Base-by-base conservation (phyloP, 2,888 invertebrate species). In the Noctua pronuba region DNA sequence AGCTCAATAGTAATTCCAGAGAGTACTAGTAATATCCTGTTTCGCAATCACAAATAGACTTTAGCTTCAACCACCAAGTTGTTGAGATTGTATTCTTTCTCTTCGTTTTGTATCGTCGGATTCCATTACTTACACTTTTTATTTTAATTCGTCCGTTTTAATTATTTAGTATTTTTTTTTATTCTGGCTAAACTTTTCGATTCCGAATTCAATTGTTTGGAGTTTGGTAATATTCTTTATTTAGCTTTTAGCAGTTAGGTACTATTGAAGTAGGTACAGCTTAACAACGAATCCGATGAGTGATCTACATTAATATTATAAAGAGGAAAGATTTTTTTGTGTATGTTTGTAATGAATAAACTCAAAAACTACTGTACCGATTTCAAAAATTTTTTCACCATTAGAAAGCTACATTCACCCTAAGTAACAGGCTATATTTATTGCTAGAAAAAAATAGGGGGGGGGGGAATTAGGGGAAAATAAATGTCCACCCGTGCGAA, bases 41-140 rank as follows among this genome's bases (percentile, higher is more conserved):
- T 62, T 24, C 52, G 31, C 55, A 65, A 71, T 71, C 38, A 46
- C 1, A 68, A 79, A 58, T 58, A n/a, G 21, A 79, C 21, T 77
- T 31, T 55, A 38, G n/a, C 8, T 44, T 38, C n/a, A 1, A n/a
- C 46, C 44, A 64, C 52, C 28, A 78, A 79, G 18, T 46, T 38
- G 52, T 71, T 46, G 52, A 46, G 55, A 64, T 79, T 46, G 64
- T 7, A 24, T 52, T 62, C 13, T 35, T 52, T 28, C 13, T 28
- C 16, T 31, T 46, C 28, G 5, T 49, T 79, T 78, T 46, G 10
- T 41, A 46, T 21, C 1, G 8, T 8, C 10, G 11, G 64, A 46
- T 49, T 72, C 16, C 7, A 11, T 65, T n/a, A n/a, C 13, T 46
- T 13, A 21, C 18, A n/a, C 44, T 31, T 55, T 55, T 70, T n/a